Percentiles rank a stretch among this genome's conserved stretches.
phyloP scores from a whole-genome alignment of 2,888 invertebrate genomes.

The Punctoribates punctum region DNA sequence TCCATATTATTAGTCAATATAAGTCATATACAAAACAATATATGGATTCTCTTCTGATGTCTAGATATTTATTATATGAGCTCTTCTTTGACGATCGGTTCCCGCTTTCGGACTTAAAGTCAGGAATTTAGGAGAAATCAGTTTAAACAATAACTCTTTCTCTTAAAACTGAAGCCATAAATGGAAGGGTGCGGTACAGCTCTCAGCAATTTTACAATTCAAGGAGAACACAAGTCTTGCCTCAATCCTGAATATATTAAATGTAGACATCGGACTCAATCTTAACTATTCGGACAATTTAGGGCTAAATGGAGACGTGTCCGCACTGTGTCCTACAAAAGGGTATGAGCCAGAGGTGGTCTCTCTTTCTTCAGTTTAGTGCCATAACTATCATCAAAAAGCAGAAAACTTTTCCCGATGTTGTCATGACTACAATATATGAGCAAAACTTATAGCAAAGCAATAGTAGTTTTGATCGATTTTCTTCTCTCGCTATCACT shows the following conservation, averaged over 20 bases:
- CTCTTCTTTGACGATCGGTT: no score
- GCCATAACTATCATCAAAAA: background rate
- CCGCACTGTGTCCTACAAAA: background rate
- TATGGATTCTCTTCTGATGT: no score
- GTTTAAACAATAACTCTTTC: background rate
- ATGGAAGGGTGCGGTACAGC: background rate
- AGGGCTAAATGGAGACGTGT: no score
- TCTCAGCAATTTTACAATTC: no score
- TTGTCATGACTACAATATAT: conserved; percentile 23
- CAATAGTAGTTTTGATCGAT: conserved; percentile 14
- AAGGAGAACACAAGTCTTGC: no score
- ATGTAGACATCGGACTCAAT: no score
- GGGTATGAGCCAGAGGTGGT: background rate
- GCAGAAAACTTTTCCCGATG: background rate
- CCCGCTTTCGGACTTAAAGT: no score
- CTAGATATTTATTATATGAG: no score
- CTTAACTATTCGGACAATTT: no score
- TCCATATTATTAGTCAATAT: background rate
- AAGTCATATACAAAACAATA: background rate
- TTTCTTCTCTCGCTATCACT: conserved; percentile 15
- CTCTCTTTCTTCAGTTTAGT: background rate
- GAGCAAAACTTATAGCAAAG: conserved; percentile 22
- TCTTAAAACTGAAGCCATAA: background rate
- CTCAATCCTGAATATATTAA: no score
- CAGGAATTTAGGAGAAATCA: no score